Evolutionary conservation across 2,888 invertebrate species (phyloP), one percentile per base, ranked within the genome.

Genomic region (Cheilosia vernalis): DNA sequence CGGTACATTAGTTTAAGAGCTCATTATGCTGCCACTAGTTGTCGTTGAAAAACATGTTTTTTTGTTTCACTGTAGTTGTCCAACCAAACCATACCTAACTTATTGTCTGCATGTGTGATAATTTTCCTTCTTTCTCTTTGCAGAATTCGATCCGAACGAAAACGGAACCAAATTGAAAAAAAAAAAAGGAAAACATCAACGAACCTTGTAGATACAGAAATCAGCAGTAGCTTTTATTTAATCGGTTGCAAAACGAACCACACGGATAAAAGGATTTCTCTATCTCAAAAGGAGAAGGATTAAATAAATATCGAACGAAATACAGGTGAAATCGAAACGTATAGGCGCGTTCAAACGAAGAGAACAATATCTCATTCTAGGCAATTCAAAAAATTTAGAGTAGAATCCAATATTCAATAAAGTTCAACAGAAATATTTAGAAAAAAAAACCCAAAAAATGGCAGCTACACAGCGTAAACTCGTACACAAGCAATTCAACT

Each of bases 401-500:
- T 73, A 69, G 64, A 78, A 84, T 60, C 67, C 44, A 82, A 78
- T 69, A 79, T 72, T 87, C 76, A 74, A 64, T 70, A 81, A 67
- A 77, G 86, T 84, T 81, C 76, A 87, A 87, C 70, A 87, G 82
- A 82, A 87, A 76, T 64, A 66, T 78, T 27, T 27, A 58, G 53
- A 19, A 49, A 58, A 77, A 74, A 4, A 87, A 72, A 93, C 93
- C 92, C 92, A 82, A 86, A 94, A 93, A 91, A 96, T 96, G 96
- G 94, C 96, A 90, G 93, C 94, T 90, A 94, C 94, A 92, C 91
- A 92, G 89, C 94, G 95, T 90, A 94, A 93, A 91, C 93, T 97
- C 92, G 96, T 96, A 89, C 96, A 97, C 94, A 96, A 96, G 93
- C 97, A 97, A 93, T 97, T 97, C 94, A 97, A 97, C 93, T 96